Evolutionary conservation across 2,888 invertebrate species (phyloP), one percentile per base, ranked within the genome.

Genomic region (Neelides folsomi): DNA sequence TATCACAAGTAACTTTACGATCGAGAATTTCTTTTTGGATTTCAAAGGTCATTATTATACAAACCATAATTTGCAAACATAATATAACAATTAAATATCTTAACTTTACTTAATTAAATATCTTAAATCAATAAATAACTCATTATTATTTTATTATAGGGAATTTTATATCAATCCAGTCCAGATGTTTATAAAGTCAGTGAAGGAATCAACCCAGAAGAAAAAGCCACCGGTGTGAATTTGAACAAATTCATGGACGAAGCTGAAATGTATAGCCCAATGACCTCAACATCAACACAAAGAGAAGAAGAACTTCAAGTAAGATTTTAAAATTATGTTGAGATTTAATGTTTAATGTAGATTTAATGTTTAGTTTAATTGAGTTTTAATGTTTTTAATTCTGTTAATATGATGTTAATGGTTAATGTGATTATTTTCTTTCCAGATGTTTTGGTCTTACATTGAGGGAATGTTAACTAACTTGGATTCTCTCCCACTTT

Each of bases 391-490:
- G 34, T 10, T 36, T 47, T 5, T 6, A n/a, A 45, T 46, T 6
- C n/a, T 20, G 5, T n/a, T 6, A 46, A 46, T 4, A 6, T 18
- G n/a, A 18, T 4, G 12, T 16, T 16, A 12, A 4, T 41, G 13
- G 5, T n/a, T 13, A 13, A 18, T 10, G 5, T 20, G 16, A 49
- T 19, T 12, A 6, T 40, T 42, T 3, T 45, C 27, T 34, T 27
- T 49, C 38, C 67, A 79, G 77, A 79, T 82, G 43, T 92, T 93
- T 71, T 95, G 95, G 95, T 88, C 92, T 0, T 95, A 94, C 67
- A 92, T 95, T 65, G 86, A 90, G 43, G 94, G 93, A 15, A 95
- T 95, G 95, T 72, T 95, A 52, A 92, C 92, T 10, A 95, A 95
- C 74, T 74, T 95, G 59, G 92, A 93, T 66, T 86, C 86, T 0